Evolutionary conservation across 2,888 invertebrate species (phyloP).

Genomic region (Poecilus cupreus): DNA sequence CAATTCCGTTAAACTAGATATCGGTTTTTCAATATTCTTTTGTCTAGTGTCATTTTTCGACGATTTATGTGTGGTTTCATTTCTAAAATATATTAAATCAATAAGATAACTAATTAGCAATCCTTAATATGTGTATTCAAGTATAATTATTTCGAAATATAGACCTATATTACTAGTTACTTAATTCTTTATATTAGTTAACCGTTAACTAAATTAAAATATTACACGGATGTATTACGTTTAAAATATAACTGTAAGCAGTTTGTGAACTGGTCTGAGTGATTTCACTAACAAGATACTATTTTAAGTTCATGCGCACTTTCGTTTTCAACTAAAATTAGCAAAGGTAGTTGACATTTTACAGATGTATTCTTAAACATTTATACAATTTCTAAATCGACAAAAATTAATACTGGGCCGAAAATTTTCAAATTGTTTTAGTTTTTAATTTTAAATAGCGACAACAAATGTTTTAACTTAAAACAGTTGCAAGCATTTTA

Average conservation of each 20-base stretch:
- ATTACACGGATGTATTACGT: background rate
- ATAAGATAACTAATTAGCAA: too few species aligned
- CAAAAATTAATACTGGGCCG: background rate
- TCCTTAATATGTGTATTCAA: too few species aligned
- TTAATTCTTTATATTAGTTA: background rate
- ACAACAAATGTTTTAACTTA: too few species aligned
- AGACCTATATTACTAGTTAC: too few species aligned
- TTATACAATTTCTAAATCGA: too few species aligned
- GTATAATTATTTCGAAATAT: too few species aligned
- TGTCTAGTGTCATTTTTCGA: background rate
- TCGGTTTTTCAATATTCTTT: background rate
- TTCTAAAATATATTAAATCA: too few species aligned
- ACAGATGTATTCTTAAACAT: background rate
- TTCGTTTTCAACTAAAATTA: constrained; percentile 3
- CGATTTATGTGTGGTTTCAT: too few species aligned
- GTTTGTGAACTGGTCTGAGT: background rate
- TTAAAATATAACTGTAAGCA: background rate
- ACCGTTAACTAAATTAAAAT: background rate
- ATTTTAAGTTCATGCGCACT: background rate
- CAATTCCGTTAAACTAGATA: too few species aligned
- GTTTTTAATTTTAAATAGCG: too few species aligned
- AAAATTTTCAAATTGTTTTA: background rate
- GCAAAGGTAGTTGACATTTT: background rate
- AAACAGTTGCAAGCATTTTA: too few species aligned
- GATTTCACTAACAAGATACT: background rate